Conservation (phyloP, 2,113 vertebrate genomes). For the Indicator indicator region DNA sequence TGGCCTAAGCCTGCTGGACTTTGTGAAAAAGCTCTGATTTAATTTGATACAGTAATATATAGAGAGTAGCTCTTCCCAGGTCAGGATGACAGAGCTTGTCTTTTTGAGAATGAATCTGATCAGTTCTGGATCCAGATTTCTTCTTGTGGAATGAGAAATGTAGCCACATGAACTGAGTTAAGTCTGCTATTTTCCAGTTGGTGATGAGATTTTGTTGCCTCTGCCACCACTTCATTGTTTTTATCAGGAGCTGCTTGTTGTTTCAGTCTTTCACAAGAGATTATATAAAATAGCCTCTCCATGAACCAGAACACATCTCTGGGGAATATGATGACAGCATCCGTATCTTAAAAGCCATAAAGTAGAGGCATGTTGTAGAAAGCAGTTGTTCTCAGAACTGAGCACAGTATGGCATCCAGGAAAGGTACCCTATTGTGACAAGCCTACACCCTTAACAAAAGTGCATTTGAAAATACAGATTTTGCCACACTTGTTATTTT, state of each 20-base stretch:
- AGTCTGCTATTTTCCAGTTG: neutral
- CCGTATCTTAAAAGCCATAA: conserved; percentile 58
- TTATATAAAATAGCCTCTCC: conserved; percentile 57
- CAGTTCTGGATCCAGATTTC: too few relatives aligned
- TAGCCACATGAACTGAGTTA: accelerated
- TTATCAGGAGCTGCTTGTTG: conserved; percentile 18
- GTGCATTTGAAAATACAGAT: neutral
- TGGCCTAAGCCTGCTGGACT: neutral
- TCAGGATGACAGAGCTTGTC: neutral
- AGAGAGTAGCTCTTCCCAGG: neutral
- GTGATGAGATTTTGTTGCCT: neutral
- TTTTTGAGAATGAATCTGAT: neutral
- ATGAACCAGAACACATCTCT: conserved; percentile 53
- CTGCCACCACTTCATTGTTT: neutral
- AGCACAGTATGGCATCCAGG: conserved; percentile 12
- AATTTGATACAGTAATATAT: neutral
- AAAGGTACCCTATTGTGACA: conserved; percentile 20
- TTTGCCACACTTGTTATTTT: neutral
- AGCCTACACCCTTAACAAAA: conserved; percentile 11
- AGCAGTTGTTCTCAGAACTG: conserved; percentile 39
- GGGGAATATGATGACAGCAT: conserved; percentile 56
- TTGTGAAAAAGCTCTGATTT: neutral
- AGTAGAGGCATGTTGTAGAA: neutral
- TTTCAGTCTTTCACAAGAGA: conserved; percentile 45
- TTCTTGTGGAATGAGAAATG: neutral